Evolutionary conservation across 2,888 invertebrate genomes (phyloP).

Genomic region (Crocallis elinguaria): DNA sequence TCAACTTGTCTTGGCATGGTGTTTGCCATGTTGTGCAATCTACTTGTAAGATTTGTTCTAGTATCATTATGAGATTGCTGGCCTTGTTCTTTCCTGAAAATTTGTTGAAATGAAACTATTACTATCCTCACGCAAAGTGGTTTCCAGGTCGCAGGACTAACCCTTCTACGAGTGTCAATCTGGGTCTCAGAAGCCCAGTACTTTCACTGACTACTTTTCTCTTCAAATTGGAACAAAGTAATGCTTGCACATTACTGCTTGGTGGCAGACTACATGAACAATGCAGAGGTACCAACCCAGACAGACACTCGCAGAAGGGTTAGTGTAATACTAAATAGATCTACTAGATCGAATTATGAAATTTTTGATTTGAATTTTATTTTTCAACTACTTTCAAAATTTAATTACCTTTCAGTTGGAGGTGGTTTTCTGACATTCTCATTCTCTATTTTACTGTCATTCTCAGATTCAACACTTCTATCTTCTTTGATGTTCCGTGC

Average conservation of each 20-base stretch:
- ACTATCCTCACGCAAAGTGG: not conserved
- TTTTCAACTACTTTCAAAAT: not conserved
- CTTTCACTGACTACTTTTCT: too few relatives aligned
- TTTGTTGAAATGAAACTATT: not conserved
- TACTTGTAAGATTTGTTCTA: conserved; percentile 3
- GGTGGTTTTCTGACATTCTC: conserved; percentile 12
- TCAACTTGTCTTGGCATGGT: conserved; percentile 29
- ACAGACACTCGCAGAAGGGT: too few relatives aligned
- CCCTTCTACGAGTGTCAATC: too few relatives aligned
- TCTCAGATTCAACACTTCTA: conserved; percentile 13
- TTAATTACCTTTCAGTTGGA: conserved; percentile 10
- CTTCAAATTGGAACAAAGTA: too few relatives aligned
- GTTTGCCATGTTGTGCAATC: conserved; percentile 14
- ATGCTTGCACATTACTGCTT: too few relatives aligned
- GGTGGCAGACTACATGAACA: too few relatives aligned
- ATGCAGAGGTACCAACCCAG: too few relatives aligned
- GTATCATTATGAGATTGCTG: not conserved
- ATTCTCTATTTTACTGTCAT: not conserved
- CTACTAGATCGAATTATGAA: too few relatives aligned
- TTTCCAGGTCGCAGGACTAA: not conserved
- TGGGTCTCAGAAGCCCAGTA: too few relatives aligned
- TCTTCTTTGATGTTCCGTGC: conserved; percentile 20
- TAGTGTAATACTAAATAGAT: too few relatives aligned
- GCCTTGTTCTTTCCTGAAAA: conserved; percentile 10
- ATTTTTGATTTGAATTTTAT: too few relatives aligned